phyloP scores from a whole-genome alignment of 2,797 vertebrate species.

The Diplodus puntazzo region DNA sequence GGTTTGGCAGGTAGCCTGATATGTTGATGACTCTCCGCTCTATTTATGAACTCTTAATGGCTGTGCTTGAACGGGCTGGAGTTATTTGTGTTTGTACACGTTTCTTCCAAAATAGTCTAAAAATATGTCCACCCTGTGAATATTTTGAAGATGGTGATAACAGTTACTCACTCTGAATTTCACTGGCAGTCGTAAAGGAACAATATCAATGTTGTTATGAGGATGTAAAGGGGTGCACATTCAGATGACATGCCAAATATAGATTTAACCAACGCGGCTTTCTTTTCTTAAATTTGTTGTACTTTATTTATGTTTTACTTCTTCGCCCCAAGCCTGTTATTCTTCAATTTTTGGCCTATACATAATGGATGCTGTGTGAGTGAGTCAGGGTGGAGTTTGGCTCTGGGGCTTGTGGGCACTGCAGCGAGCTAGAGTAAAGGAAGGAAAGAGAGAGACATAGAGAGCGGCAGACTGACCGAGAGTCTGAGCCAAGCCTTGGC shows the following conservation, averaged over 20 bases:
- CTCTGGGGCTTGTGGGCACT: constrained; percentile 69
- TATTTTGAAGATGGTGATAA: constrained; percentile 7
- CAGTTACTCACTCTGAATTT: neutral
- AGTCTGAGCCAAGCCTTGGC: constrained; percentile 77
- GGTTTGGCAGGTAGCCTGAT: constrained; percentile 9
- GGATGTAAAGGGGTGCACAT: constrained; percentile 24
- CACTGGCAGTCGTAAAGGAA: neutral
- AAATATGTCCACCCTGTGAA: neutral
- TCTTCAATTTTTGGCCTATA: constrained; percentile 79
- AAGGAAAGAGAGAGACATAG: constrained; percentile 50
- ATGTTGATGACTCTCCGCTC: neutral
- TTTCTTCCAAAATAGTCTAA: neutral
- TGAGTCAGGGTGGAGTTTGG: constrained; percentile 73
- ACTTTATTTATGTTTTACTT: constrained; percentile 76
- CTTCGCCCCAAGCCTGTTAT: constrained; percentile 76
- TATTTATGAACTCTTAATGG: constrained; percentile 38
- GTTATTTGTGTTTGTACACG: neutral
- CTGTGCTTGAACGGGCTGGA: neutral
- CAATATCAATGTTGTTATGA: constrained; percentile 27
- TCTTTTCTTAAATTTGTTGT: constrained; percentile 58
- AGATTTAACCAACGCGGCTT: constrained; percentile 50
- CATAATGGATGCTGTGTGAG: constrained; percentile 84
- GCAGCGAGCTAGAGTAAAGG: constrained; percentile 63
- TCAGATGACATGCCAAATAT: constrained; percentile 56
- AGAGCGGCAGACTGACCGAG: constrained; percentile 64